A percentile compares a stretch with the other conserved stretches of the same genome.
These are phyloP conservation scores for Clistopyga incitator DNA, from an alignment of 2,888 invertebrate species.

Conservation along the genomic window DNA sequence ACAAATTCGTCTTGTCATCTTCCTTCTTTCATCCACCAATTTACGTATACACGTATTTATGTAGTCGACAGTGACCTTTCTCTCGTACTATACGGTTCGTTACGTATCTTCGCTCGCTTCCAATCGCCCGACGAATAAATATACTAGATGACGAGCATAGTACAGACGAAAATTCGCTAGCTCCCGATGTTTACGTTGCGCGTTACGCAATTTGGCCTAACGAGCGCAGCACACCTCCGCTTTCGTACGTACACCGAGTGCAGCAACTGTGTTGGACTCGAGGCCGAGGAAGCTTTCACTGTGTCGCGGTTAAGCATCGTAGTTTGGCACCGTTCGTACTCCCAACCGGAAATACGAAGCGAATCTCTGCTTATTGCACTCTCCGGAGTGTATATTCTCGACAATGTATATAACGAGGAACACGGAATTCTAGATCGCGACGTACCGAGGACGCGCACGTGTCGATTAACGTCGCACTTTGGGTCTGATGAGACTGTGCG, in stretches of 20 bases:
- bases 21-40: conserved; percentile 20
- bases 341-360: conserved; percentile 62
- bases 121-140: conserved; percentile 35
- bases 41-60: conserved; percentile 7
- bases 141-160: conserved; percentile 25
- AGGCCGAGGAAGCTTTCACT: conserved; percentile 4
- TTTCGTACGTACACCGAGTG: background rate
- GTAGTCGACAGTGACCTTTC: background rate
- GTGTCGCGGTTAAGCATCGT: conserved; percentile 40
- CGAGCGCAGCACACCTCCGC: conserved; percentile 40
- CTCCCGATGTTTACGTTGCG: conserved; percentile 48
- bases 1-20: conserved; percentile 23
- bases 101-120: conserved; percentile 28
- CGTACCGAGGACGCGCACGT: conserved; percentile 63
- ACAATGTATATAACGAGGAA: conserved; percentile 3
- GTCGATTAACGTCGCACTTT: conserved; percentile 64
- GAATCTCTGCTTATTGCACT: conserved; percentile 45
- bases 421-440: conserved; percentile 45
- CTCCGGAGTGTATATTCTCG: conserved; percentile 41
- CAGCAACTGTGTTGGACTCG: conserved; percentile 10
- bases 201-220: conserved; percentile 59
- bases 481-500: conserved; percentile 13
- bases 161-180: conserved; percentile 34
- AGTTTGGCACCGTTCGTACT: conserved; percentile 57
- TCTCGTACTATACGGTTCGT: conserved; percentile 18